Evolutionary conservation across 2,888 invertebrate genomes (phyloP), one percentile per base, ranked within the genome.

Genomic region (Drosophila aldrichi): DNA sequence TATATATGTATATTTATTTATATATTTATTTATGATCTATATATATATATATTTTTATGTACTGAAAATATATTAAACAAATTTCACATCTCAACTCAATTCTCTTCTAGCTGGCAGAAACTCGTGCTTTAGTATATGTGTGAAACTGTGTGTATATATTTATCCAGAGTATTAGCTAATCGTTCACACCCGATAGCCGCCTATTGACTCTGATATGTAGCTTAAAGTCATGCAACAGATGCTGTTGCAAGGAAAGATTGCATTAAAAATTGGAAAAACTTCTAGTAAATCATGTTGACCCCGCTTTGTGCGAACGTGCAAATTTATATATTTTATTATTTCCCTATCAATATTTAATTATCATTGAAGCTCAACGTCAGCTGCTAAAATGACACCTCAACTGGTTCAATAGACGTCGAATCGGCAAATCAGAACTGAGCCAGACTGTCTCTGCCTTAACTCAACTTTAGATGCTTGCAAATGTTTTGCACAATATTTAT

Each of bases 341-440:
- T 49, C 10, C 49, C 49, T 34, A 49, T 49, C 40, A 40, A 40
- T 55, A 40, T 40, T 55, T 55, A 25, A 56, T 56, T 32, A 32
- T 29, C 55, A 29, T 29, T 32, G 41, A 32, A 7, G 32, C 0
- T 16, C 8, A 55, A 32, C 41, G 16, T 16, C 16, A 43, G 43
- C 29, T 55, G 55, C n/a, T 25, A n/a, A 38, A 25, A 4, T 25
- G 52, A 25, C n/a, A 38, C 25, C 38, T 41, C 18, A 32, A 32
- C 55, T 29, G 55, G 32, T 20, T 14, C 36, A 36, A 52, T 9
- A 29, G 14, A 16, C 32, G 29, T 18, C 29, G 29, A 32, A 32
- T 20, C 20, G 56, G 32, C 16, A 20, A 20, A 32, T 32, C 32
- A 16, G 20, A 32, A 16, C 32, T 43, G 48, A 32, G 48, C n/a